Conservation (phyloP, 2,113 vertebrate species). For the Thymallus thymallus region DNA sequence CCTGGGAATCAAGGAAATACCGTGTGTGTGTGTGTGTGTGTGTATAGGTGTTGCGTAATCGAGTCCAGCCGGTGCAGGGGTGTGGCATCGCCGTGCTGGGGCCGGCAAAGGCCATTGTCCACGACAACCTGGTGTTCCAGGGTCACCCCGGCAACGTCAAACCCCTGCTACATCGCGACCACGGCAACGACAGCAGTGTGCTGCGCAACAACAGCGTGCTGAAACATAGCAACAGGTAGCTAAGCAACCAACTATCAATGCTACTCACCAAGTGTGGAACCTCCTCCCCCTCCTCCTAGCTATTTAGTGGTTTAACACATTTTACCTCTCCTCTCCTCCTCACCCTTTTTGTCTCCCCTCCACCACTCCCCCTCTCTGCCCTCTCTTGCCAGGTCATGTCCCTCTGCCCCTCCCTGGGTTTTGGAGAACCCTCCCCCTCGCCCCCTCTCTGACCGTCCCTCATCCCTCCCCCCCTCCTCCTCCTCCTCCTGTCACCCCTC, state of each 20-base stretch:
- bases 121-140: slow-evolving; percentile 88
- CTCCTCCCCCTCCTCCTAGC: no score
- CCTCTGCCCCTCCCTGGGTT: slow-evolving; percentile 61
- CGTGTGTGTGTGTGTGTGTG: background rate
- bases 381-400: slow-evolving; percentile 11
- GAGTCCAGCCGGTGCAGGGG: slow-evolving; percentile 81
- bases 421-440: slow-evolving; percentile 81
- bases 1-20: background rate
- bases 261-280: background rate
- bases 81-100: slow-evolving; percentile 83
- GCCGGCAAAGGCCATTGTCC: slow-evolving; percentile 80
- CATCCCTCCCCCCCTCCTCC: slow-evolving; percentile 53
- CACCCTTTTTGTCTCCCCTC: background rate
- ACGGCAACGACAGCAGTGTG: slow-evolving; percentile 74
- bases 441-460: slow-evolving; percentile 70
- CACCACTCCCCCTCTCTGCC: background rate
- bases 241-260: slow-evolving; percentile 9
- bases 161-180: slow-evolving; percentile 72
- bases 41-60: slow-evolving; percentile 82
- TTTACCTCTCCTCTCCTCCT: no score
- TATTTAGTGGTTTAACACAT: no score
- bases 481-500: slow-evolving; percentile 63
- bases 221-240: slow-evolving; percentile 71
- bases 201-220: slow-evolving; percentile 82
- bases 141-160: slow-evolving; percentile 76